Base-by-base conservation (phyloP, 2,797 vertebrate genomes). In the Pangasius macronema region DNA sequence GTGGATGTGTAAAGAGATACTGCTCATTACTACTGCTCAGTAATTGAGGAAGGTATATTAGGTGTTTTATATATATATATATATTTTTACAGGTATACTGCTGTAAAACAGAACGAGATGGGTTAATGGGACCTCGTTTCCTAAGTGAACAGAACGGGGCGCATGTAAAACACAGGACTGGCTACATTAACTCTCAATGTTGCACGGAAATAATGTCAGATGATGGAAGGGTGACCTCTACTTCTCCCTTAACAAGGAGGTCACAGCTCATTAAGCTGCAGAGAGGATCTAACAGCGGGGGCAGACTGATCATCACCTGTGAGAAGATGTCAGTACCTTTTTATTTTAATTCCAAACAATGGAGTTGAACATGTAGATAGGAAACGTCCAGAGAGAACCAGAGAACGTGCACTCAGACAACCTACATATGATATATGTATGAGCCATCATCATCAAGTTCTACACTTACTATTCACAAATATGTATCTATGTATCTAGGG, bases 161-260 rank as follows among this genome's bases (percentile, higher is more conserved):
- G 75, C 57, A 79, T 57, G 79, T 76, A 86, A 30, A 67, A 53
- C 86, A 57, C 55, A 65, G 55, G 33, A 13, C 65, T 46, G 46
- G 42, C 80, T 81, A 68, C 86, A 84, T 89, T 86, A 49, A 82
- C 57, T 77, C 88, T 76, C 86, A 90, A 89, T 88, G 86, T 67
- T 85, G 89, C 85, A 53, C 84, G 87, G 84, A 86, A 86, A 88
- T 33, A 57, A 68, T 83, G 79, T 70, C 27, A 36, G 82, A 59
- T 51, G 84, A 85, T 61, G 77, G 87, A 83, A 36, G n/a, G 80
- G 76, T 46, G 89, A 42, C 84, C 88, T 27, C 63, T 80, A 22
- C 61, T 73, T 79, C 59, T 73, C 39, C 61, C 77, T 87, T 88
- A 49, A 87, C 81, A 49, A 85, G 85, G 75, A 68, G 76, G 86